phyloP scores from a whole-genome alignment of 2,888 invertebrate genomes.

The Megalurothrips usitatus region DNA sequence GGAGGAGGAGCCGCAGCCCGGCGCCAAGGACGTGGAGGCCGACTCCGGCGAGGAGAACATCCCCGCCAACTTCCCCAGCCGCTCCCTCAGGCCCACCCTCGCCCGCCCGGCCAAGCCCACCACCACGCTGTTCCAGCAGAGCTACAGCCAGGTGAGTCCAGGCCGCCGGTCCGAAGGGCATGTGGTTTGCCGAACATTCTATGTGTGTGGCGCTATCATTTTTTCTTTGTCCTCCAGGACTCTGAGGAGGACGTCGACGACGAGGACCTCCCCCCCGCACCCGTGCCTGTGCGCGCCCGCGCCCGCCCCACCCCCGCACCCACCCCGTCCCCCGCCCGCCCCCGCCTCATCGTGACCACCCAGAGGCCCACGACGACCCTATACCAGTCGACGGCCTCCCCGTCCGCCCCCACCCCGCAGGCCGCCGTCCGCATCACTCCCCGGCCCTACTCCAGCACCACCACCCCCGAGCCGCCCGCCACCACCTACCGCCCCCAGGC shows the following conservation, averaged over 20 bases:
- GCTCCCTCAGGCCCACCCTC: conserved; percentile 45
- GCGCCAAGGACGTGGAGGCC: conserved; percentile 53
- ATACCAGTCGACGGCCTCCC: conserved; percentile 41
- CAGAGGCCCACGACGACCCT: conserved; percentile 30
- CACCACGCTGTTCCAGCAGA: conserved; percentile 67
- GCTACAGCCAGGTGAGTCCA: conserved; percentile 53
- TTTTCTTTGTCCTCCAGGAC: conserved; percentile 33
- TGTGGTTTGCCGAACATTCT: too few relatives aligned
- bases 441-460: conserved; percentile 53
- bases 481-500: conserved; percentile 63
- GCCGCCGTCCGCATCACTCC: conserved; percentile 57
- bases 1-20: conserved; percentile 54
- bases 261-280: conserved; percentile 34
- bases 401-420: conserved; percentile 49
- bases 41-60: conserved; percentile 53
- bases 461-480: conserved; percentile 52
- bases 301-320: conserved; percentile 31
- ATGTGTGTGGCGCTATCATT: conserved; percentile 37
- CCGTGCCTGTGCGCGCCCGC: conserved; percentile 27
- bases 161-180: too few relatives aligned
- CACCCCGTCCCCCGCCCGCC: conserved; percentile 45
- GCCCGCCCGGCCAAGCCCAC: conserved; percentile 49
- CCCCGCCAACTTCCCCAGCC: conserved; percentile 60
- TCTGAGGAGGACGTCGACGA: conserved; percentile 34
- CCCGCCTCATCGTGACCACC: conserved; percentile 52